Percentiles rank a stretch among this genome's conserved stretches.
phyloP scores from a whole-genome alignment of 2,888 invertebrate genomes.

The Ditula angustiorana region DNA sequence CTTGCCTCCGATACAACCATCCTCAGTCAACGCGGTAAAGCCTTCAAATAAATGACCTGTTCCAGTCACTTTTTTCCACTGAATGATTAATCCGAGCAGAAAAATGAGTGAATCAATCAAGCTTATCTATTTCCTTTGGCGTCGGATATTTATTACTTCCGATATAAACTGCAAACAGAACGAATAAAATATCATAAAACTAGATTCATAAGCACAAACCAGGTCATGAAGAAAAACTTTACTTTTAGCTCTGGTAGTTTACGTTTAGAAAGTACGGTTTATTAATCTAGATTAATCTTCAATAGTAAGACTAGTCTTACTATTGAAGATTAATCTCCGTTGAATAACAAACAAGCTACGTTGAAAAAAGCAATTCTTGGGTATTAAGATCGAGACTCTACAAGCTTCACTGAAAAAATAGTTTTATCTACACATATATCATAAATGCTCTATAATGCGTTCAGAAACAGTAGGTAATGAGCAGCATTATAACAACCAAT shows the following conservation, averaged over 20 bases:
- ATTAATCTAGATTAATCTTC: no score
- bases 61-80: conserved; percentile 3
- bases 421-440: no score
- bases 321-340: no score
- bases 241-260: not conserved
- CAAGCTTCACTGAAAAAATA: no score
- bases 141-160: conserved; percentile 1
- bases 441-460: no score
- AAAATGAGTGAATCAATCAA: conserved; percentile 22
- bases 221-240: not conserved
- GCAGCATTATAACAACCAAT: no score
- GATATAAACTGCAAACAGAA: conserved; percentile 5
- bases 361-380: no score
- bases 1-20: conserved; percentile 5
- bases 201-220: not conserved
- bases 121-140: conserved; percentile 5
- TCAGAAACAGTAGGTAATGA: no score
- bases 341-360: no score
- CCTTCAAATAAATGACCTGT: conserved; percentile 5
- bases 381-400: no score
- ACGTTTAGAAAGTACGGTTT: not conserved
- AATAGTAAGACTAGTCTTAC: no score
- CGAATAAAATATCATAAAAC: not conserved
- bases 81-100: not conserved
- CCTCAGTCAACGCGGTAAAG: conserved; percentile 9